Evolutionary conservation across 2,888 invertebrate genomes (phyloP), one percentile per base, ranked within the genome.

Genomic region (Stomorhina lunata): DNA sequence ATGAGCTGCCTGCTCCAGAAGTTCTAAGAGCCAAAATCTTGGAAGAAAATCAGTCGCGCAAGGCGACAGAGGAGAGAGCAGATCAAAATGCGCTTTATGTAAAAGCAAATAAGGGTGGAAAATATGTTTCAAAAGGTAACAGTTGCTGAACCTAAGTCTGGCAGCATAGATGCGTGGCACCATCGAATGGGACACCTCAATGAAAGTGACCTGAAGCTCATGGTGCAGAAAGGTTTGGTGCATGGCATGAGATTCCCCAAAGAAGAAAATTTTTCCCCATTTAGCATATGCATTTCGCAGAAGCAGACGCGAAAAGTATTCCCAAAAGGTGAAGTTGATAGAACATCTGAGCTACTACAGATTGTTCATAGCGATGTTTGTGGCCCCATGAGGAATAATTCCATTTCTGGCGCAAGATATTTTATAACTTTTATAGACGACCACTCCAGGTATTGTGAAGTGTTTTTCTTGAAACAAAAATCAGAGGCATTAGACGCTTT

Each of bases 301-400:
- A 78, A 84, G 9, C 76, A 81, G 69, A 79, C 73, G 9, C 75
- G 77, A 2, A 9, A 34, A 20, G 12, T 2, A 6, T 81, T 81
- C 15, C 61, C 78, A 0, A 78, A 82, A 72, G 29, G 32, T 63
- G 40, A 32, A 2, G 29, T 40, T 1, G 12, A 78, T 7, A 63
- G 73, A 57, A 79, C 82, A 34, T 59, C 27, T 4, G 55, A 66
- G 29, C 20, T 79, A 12, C 50, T 83, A 10, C 53, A 83, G 71
- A 83, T 84, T 34, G 68, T 80, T 0, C 71, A 83, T 25, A 81
- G 80, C 20, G 78, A 83, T 40, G 65, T 81, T 9, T 81, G 83
- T 9, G 79, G 80, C n/a, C 81, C 83, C 2, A 81, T 82, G 71
- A 34, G 69, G 15, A 61, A 12, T 6, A 22, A 43, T 2, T 81